A percentile compares a stretch with the other conserved stretches of the same genome.
Evolutionary conservation across 1,140 invertebrate species (phyloP).

Genomic region (Magallana ariakensis): DNA sequence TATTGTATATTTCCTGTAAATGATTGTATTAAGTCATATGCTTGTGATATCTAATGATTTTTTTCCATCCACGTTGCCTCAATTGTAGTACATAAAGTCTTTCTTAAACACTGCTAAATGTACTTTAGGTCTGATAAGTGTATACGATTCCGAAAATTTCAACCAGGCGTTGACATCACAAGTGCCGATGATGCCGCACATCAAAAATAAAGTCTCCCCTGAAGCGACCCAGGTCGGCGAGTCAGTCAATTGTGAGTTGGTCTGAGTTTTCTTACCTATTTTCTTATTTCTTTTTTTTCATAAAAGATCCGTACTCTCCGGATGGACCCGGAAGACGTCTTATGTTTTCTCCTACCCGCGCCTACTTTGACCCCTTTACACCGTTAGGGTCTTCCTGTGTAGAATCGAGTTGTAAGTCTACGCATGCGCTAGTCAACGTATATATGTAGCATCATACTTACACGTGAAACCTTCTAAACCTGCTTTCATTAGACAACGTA

Average conservation of each 20-base stretch:
- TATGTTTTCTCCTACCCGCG: not conserved
- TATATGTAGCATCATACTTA: not conserved
- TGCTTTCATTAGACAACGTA: too few relatives aligned
- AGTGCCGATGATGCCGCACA: constrained; percentile 56
- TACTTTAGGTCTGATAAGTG: constrained; percentile 60
- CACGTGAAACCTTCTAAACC: too few relatives aligned
- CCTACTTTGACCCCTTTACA: constrained; percentile 18
- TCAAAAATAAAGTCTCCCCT: constrained; percentile 48
- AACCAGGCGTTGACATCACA: constrained; percentile 59
- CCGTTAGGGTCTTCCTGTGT: not conserved
- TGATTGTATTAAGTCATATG: too few relatives aligned
- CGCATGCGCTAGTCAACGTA: not conserved
- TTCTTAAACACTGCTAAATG: not conserved
- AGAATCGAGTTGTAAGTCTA: constrained; percentile 6
- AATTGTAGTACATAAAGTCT: not conserved
- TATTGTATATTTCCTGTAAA: too few relatives aligned
- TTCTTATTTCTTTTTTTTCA: not conserved
- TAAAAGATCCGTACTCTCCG: not conserved
- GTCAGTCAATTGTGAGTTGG: not conserved
- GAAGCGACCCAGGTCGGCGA: not conserved
- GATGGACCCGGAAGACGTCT: not conserved
- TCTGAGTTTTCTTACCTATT: not conserved
- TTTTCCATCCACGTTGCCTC: too few relatives aligned
- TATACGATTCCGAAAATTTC: constrained; percentile 64
- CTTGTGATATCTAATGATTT: too few relatives aligned